Conservation (phyloP, 1,140 invertebrate genomes). For the Ephestia elutella region DNA sequence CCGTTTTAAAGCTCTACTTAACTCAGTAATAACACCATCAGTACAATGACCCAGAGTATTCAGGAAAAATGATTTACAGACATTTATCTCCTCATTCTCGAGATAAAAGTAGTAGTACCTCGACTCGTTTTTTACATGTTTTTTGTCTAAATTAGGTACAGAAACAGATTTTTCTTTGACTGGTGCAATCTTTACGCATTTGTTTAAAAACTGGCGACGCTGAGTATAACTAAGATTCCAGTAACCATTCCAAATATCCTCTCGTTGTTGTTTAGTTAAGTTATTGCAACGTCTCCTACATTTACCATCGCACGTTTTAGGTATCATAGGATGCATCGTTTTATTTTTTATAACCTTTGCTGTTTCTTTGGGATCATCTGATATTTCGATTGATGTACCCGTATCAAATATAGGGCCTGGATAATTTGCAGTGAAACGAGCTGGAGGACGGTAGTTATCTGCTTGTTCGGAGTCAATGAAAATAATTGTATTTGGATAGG, state of each 20-base stretch:
- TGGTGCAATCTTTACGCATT: neutral
- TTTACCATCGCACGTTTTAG: neutral
- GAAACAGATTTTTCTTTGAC: neutral
- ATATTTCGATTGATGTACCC: no score
- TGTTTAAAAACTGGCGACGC: neutral
- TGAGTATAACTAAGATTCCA: neutral
- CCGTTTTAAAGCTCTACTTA: neutral
- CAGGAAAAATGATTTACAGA: neutral
- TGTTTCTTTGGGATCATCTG: no score
- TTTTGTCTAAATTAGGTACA: neutral
- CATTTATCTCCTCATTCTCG: neutral
- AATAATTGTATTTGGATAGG: no score
- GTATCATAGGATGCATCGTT: neutral
- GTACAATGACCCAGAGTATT: neutral
- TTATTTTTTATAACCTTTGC: no score
- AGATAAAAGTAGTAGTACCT: neutral
- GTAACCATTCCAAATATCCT: neutral
- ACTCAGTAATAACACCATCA: neutral
- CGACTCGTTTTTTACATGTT: neutral
- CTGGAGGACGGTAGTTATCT: no score
- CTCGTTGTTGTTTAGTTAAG: neutral
- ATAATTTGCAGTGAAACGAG: no score
- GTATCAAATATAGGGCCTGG: no score
- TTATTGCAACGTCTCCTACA: neutral
- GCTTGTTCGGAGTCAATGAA: no score